Conservation (phyloP, 2,888 invertebrate genomes). For the Agonopterix heracliana region DNA sequence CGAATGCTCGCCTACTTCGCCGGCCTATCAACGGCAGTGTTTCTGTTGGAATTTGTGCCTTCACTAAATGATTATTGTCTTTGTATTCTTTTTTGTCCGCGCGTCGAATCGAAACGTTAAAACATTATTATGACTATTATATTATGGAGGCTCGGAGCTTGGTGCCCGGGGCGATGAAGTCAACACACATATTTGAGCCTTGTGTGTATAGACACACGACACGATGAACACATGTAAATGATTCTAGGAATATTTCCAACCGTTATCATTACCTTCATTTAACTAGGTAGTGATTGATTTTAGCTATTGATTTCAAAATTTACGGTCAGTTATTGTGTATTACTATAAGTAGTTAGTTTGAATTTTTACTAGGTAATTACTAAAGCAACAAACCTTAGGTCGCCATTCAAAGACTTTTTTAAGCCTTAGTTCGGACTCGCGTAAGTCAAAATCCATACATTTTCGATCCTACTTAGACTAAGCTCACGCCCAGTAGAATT, state of each 20-base stretch:
- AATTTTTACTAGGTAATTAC: no score
- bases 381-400: no score
- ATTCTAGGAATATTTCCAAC: background rate
- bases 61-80: constrained; percentile 55
- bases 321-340: no score
- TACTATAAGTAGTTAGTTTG: no score
- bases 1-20: constrained; percentile 26
- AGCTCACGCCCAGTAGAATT: no score
- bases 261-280: constrained; percentile 2
- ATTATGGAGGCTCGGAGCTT: constrained; percentile 25
- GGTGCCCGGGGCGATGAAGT: constrained; percentile 16
- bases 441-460: no score
- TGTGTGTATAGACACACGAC: background rate
- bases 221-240: background rate
- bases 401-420: no score
- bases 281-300: background rate
- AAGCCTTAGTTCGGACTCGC: no score
- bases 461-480: no score
- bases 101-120: constrained; percentile 47
- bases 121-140: constrained; percentile 52
- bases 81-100: constrained; percentile 47
- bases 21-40: constrained; percentile 40
- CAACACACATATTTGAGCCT: background rate
- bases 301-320: no score
- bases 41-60: constrained; percentile 55